phyloP scores from a whole-genome alignment of 2,888 invertebrate genomes.

The Agonum fuliginosum region DNA sequence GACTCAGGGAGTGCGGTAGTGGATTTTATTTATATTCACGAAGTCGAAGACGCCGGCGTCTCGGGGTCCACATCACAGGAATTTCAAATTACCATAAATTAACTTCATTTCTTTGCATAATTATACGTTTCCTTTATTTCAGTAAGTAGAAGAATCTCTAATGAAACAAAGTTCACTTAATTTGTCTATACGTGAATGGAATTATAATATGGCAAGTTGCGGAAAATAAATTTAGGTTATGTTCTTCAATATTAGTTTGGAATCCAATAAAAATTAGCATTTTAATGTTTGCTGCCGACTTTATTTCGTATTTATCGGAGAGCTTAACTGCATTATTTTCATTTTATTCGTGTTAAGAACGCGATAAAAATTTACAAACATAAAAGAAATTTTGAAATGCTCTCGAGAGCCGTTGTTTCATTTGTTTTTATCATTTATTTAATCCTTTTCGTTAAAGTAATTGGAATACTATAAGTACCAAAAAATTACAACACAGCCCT shows the following conservation, averaged over 20 bases:
- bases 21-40: constrained; percentile 36
- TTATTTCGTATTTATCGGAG: constrained; percentile 36
- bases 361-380: constrained; percentile 1
- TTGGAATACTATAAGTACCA: too few species aligned
- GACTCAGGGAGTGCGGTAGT: not conserved
- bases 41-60: constrained; percentile 26
- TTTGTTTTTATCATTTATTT: constrained; percentile 1
- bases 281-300: constrained; percentile 45
- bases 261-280: constrained; percentile 55
- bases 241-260: constrained; percentile 49
- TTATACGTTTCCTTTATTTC: constrained; percentile 59
- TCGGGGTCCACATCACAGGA: constrained; percentile 53
- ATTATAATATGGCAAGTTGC: constrained; percentile 49
- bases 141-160: constrained; percentile 59
- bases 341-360: constrained; percentile 37
- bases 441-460: too few species aligned
- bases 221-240: constrained; percentile 43
- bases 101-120: constrained; percentile 59
- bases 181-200: constrained; percentile 57
- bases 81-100: constrained; percentile 59
- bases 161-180: constrained; percentile 59
- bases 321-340: constrained; percentile 36
- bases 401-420: not conserved
- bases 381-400: constrained; percentile 24
- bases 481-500: too few species aligned